These are phyloP conservation scores for Zaprionus lineosus DNA, from an alignment of 2,888 invertebrate species.

Conservation along the genomic window DNA sequence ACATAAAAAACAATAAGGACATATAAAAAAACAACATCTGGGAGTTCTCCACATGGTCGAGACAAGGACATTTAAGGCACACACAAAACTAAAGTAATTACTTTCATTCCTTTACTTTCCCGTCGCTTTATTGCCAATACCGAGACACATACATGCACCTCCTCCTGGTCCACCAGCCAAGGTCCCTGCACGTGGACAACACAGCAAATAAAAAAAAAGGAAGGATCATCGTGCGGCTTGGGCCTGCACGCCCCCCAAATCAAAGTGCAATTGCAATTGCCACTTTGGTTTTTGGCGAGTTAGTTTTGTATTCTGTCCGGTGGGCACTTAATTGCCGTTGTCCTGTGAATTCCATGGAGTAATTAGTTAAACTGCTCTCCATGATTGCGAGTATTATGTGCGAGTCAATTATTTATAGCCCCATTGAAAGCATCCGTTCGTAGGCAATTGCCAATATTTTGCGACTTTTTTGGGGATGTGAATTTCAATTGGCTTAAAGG, in stretches of 20 bases:
- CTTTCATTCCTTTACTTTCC: constrained; percentile 25
- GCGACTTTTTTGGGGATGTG: too few relatives aligned
- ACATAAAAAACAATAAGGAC: constrained; percentile 32
- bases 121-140: constrained; percentile 41
- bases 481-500: too few relatives aligned
- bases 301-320: constrained; percentile 14
- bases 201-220: constrained; percentile 15
- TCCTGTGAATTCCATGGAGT: constrained; percentile 24
- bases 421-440: constrained; percentile 2
- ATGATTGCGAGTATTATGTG: constrained; percentile 32
- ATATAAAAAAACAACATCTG: constrained; percentile 5
- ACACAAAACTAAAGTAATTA: constrained; percentile 48
- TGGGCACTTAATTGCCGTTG: constrained; percentile 53
- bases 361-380: constrained; percentile 50
- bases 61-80: constrained; percentile 21
- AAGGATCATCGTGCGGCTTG: constrained; percentile 50
- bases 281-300: constrained; percentile 43
- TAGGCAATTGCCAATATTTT: too few relatives aligned
- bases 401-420: background rate
- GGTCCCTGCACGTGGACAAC: constrained; percentile 3
- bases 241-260: background rate
- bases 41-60: background rate
- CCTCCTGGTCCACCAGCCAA: background rate
- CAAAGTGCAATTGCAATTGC: constrained; percentile 44
- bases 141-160: constrained; percentile 24